These are phyloP conservation scores for Strix aluco DNA, from an alignment of 2,113 vertebrate species.

Conservation along the genomic window DNA sequence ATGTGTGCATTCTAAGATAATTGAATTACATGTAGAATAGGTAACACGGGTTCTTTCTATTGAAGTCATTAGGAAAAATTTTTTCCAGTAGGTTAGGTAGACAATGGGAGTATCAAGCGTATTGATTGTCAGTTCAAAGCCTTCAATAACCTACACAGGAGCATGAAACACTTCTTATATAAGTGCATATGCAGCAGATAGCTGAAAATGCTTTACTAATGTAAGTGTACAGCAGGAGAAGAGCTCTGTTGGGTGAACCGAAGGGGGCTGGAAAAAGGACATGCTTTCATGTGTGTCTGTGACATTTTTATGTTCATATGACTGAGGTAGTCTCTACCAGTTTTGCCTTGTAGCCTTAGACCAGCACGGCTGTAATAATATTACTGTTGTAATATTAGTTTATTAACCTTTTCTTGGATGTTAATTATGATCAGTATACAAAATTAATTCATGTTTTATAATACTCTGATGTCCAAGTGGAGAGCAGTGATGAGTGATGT, in stretches of 20 bases:
- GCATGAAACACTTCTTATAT: background rate
- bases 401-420: background rate
- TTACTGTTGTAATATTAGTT: background rate
- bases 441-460: background rate
- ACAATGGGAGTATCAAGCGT: background rate
- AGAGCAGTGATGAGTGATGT: too few relatives aligned
- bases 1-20: background rate
- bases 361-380: background rate
- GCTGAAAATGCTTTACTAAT: background rate
- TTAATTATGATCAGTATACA: background rate
- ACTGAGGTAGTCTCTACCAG: background rate
- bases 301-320: background rate
- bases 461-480: background rate
- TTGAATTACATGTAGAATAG: background rate
- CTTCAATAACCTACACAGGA: background rate
- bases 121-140: background rate
- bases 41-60: background rate
- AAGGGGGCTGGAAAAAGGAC: background rate
- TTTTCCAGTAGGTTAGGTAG: background rate
- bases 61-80: background rate
- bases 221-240: background rate
- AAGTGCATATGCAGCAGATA: background rate
- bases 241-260: background rate
- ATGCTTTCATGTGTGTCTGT: background rate
- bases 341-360: background rate